These are phyloP conservation scores for Silurus meridionalis DNA, from an alignment of 2,113 vertebrate genomes.

Conservation along the genomic window DNA sequence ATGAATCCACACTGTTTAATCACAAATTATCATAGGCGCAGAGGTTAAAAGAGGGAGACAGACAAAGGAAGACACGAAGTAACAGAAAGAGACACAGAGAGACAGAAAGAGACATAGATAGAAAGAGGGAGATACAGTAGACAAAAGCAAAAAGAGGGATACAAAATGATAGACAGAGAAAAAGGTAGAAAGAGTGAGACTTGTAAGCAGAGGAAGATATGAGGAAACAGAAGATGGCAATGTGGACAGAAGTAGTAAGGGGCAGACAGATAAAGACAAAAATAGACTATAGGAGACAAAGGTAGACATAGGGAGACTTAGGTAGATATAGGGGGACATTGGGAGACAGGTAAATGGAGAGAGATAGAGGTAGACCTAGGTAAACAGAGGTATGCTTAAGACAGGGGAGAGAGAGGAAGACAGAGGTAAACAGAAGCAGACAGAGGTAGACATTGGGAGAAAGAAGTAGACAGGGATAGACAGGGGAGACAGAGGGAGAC, in stretches of 20 bases:
- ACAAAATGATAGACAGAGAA: no score
- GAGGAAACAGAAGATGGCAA: neutral
- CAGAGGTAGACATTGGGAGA: neutral
- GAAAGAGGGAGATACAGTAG: neutral
- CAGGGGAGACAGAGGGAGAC: neutral
- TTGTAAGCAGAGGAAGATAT: neutral
- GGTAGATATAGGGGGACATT: neutral
- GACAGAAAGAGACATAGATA: neutral
- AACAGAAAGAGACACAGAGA: neutral
- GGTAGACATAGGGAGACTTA: neutral
- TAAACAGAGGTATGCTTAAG: no score
- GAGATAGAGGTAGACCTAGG: neutral
- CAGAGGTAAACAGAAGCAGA: neutral
- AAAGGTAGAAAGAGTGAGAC: neutral
- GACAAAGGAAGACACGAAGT: neutral
- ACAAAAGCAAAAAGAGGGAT: neutral
- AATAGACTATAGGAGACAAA: neutral
- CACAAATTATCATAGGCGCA: no score
- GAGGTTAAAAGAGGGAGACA: slow-evolving; percentile 27
- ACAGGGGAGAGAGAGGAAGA: neutral
- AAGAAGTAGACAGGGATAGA: neutral
- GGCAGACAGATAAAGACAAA: no score
- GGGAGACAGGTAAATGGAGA: neutral
- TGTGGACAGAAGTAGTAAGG: neutral
- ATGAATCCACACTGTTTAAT: slow-evolving; percentile 4